These are phyloP conservation scores for Cranoglanis bouderius DNA, from an alignment of 2,113 vertebrate species.

Conservation along the genomic window DNA sequence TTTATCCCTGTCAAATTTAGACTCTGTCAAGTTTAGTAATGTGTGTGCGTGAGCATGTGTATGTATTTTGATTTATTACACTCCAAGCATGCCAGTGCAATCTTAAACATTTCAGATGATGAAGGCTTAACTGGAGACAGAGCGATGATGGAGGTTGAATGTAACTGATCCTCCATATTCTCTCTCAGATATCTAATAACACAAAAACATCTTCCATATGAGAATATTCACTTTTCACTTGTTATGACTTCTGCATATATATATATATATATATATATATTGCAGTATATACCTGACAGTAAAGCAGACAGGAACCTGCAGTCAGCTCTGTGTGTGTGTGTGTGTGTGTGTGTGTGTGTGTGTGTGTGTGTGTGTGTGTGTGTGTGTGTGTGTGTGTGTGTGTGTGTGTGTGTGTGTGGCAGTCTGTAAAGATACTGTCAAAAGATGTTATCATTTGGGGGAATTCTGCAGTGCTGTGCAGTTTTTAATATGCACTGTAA, in stretches of 20 bases:
- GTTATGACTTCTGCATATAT: constrained; percentile 17
- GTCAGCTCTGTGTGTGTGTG: not conserved
- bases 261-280: constrained; percentile 19
- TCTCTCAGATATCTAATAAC: not conserved
- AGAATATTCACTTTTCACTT: not conserved
- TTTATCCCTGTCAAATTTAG: not conserved
- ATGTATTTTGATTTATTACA: not conserved
- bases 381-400: constrained; percentile 29
- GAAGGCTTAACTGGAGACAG: not conserved
- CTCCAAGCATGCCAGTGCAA: not conserved
- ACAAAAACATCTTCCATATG: not conserved
- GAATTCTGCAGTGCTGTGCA: not conserved
- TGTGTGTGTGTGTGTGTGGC: not conserved
- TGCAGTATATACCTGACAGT: not conserved
- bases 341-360: not conserved
- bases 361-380: constrained; percentile 33
- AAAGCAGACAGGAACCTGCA: constrained; percentile 27
- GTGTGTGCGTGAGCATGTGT: not conserved
- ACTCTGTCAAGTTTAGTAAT: not conserved
- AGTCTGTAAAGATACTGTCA: not conserved
- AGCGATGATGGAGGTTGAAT: not conserved
- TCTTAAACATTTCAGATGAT: not conserved
- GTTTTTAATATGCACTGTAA: constrained; percentile 9
- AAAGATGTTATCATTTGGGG: not conserved
- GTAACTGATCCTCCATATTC: not conserved